phyloP scores from a whole-genome alignment of 2,888 invertebrate genomes.

The Imbricaverruca yamaguchii region DNA sequence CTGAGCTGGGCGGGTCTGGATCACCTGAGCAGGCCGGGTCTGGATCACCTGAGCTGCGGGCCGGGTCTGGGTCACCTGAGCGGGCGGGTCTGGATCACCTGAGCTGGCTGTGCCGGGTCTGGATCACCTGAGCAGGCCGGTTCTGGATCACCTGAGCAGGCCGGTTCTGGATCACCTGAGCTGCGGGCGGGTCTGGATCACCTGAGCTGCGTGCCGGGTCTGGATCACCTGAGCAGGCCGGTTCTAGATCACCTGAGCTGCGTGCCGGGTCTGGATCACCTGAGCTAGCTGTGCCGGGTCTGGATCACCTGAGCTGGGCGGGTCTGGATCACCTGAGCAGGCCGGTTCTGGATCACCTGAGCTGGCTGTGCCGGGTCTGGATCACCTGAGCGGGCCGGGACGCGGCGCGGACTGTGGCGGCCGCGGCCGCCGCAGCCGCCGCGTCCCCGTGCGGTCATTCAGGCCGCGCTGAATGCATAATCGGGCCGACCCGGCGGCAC shows the following conservation, averaged over 20 bases:
- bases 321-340: not conserved
- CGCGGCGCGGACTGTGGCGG: not conserved
- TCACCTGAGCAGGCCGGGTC: not conserved
- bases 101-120: too few species aligned
- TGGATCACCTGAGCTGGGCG: too few species aligned
- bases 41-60: too few species aligned
- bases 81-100: not conserved
- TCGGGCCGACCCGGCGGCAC: not conserved
- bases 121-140: too few species aligned
- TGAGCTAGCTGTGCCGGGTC: not conserved
- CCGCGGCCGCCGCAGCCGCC: not conserved
- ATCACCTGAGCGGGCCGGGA: not conserved
- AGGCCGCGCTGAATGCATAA: slow-evolving; percentile 7
- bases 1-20: too few species aligned
- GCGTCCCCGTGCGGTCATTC: not conserved
- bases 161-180: not conserved
- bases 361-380: too few species aligned
- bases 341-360: too few species aligned
- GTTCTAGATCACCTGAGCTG: too few species aligned
- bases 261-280: too few species aligned
- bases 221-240: not conserved
- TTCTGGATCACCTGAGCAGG: too few species aligned
- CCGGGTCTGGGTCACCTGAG: not conserved
- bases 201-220: not conserved
- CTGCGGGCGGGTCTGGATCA: not conserved